Evolutionary conservation across 1,140 invertebrate species (phyloP), one percentile per base, ranked within the genome.

Genomic region (Drosophila kurseongensis): DNA sequence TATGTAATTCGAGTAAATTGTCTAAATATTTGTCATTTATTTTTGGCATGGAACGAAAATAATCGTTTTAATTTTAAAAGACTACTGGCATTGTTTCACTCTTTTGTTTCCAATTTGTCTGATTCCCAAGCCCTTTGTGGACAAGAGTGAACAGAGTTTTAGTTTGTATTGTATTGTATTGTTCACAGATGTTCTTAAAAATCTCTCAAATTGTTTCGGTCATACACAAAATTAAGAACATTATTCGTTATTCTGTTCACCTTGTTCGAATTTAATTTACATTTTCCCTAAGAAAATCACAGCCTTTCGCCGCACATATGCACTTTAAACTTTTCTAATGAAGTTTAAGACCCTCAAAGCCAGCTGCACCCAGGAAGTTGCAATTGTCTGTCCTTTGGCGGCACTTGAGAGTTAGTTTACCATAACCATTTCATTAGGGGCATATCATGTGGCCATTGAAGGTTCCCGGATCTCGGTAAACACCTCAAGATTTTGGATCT

Each of bases 401-500:
- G 60, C 60, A 12, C 67, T 71, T 41, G 63, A 57, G 67, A 41
- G 52, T 57, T 14, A 57, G 63, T 71, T 57, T 50, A 55, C 65
- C 65, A 71, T 71, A 71, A 69, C 51, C 67, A 71, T 71, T 71
- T 71, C 65, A 71, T 71, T 71, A 71, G 65, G 52, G 67, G 50
- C 67, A 71, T 71, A 71, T 71, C 67, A 71, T 58, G 52, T 58
- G 66, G 52, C 65, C 51, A 58, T 71, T 71, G 51, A 58, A 71
- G 67, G 44, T 48, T 71, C 36, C 52, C 48, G 63, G 29, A 67
- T n/a, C 61, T 47, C 50, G 51, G 72, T 62, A 75, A 75, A 75
- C 73, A 75, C 60, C 73, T 75, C 47, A 58, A 75, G 72, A 75
- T 54, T 58, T 65, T 44, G 16, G 66, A 41, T 66, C 55, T 57